phyloP scores from a whole-genome alignment of 2,888 invertebrate genomes.

The Drepana falcataria region DNA sequence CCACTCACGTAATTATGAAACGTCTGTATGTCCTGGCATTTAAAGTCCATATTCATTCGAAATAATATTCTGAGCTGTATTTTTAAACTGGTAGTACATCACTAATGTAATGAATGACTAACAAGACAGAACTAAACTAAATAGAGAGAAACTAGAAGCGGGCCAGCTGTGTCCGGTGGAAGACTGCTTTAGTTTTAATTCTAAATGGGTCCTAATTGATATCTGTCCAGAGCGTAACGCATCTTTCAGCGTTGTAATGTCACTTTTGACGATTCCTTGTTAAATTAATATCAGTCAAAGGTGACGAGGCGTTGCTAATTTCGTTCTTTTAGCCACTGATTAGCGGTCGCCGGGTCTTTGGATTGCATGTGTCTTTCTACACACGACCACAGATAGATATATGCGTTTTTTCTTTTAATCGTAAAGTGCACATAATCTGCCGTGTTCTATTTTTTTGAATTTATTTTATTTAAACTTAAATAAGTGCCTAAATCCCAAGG shows the following conservation, averaged over 20 bases:
- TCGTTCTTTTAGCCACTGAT: neutral
- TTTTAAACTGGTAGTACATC: conserved; percentile 41
- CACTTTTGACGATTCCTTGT: neutral
- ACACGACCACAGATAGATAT: too few relatives aligned
- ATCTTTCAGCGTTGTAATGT: conserved; percentile 27
- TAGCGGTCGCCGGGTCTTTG: too few relatives aligned
- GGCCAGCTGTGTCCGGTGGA: conserved; percentile 73
- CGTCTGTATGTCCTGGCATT: conserved; percentile 4
- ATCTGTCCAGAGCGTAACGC: conserved; percentile 49
- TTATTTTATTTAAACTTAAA: too few relatives aligned
- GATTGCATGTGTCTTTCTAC: too few relatives aligned
- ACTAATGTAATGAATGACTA: conserved; percentile 77
- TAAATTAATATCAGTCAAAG: neutral
- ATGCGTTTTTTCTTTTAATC: too few relatives aligned
- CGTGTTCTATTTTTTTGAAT: too few relatives aligned
- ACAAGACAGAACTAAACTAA: conserved; percentile 75
- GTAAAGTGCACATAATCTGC: too few relatives aligned
- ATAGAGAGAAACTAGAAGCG: conserved; percentile 68
- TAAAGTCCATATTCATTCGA: conserved; percentile 23
- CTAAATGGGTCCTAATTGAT: conserved; percentile 74
- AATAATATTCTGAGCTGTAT: conserved; percentile 2
- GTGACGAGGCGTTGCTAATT: neutral
- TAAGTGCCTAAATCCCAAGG: too few relatives aligned
- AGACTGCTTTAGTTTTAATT: conserved; percentile 69
- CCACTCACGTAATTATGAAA: conserved; percentile 9